phyloP scores from a whole-genome alignment of 2,888 invertebrate genomes.

The Eristalis pertinax region DNA sequence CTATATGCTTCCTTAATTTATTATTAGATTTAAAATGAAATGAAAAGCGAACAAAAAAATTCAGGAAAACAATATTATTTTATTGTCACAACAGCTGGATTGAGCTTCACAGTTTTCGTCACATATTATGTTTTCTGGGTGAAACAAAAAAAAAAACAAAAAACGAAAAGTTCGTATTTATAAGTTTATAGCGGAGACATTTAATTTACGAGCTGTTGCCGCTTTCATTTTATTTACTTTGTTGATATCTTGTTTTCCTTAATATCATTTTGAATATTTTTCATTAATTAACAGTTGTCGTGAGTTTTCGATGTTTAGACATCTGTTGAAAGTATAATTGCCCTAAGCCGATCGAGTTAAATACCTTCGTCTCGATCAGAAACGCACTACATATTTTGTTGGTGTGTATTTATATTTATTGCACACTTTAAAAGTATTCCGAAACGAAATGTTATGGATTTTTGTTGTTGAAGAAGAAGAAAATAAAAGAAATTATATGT shows the following conservation, averaged over 20 bases:
- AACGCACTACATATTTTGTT: not conserved
- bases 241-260: slow-evolving; percentile 27
- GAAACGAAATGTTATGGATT: too few species aligned
- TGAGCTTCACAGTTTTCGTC: slow-evolving; percentile 32
- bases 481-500: too few species aligned
- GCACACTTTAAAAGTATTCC: too few species aligned
- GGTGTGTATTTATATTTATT: too few species aligned
- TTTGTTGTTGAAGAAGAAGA: too few species aligned
- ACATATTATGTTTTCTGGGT: slow-evolving; percentile 2
- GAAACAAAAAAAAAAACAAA: not conserved
- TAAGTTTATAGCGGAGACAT: slow-evolving; percentile 46
- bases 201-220: slow-evolving; percentile 49
- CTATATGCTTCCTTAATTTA: slow-evolving; percentile 50
- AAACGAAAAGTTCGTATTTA: slow-evolving; percentile 19
- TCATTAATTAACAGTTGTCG: slow-evolving; percentile 49
- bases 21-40: slow-evolving; percentile 27
- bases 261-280: slow-evolving; percentile 29
- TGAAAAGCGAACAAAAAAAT: not conserved
- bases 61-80: slow-evolving; percentile 19
- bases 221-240: slow-evolving; percentile 24
- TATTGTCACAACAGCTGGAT: slow-evolving; percentile 51
- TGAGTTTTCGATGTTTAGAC: slow-evolving; percentile 19
- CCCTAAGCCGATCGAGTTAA: not conserved
- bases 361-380: not conserved
- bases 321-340: slow-evolving; percentile 44